phyloP scores from a whole-genome alignment of 1,140 invertebrate genomes.

The Microvelia longipes region DNA sequence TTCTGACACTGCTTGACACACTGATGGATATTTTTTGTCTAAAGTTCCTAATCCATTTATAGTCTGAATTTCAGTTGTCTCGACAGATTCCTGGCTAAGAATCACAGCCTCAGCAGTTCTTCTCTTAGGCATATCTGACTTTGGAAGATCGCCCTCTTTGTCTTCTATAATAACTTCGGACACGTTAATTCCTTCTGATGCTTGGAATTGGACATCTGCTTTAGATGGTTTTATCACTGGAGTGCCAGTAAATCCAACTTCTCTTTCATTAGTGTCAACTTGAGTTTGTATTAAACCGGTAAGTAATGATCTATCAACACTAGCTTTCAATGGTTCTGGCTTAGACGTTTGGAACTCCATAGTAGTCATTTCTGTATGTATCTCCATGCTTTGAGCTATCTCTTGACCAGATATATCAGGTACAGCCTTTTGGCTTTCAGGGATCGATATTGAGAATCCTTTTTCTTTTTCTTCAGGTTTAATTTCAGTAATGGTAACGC shows the following conservation, averaged over 20 bases:
- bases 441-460: not conserved
- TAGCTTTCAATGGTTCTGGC: slow-evolving; percentile 27
- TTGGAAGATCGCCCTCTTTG: slow-evolving; percentile 27
- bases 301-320: slow-evolving; percentile 31
- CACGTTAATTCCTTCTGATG: slow-evolving; percentile 21
- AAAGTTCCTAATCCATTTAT: slow-evolving; percentile 17
- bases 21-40: slow-evolving; percentile 11
- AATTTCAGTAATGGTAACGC: slow-evolving; percentile 23
- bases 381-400: slow-evolving; percentile 31
- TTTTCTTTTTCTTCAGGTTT: slow-evolving; percentile 22
- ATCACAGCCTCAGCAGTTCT: slow-evolving; percentile 25
- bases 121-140: slow-evolving; percentile 22
- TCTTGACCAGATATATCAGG: slow-evolving; percentile 23
- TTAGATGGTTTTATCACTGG: slow-evolving; percentile 22
- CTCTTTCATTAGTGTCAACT: slow-evolving; percentile 34
- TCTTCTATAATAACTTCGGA: slow-evolving; percentile 25
- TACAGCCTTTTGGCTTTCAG: slow-evolving; percentile 12
- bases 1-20: slow-evolving; percentile 24
- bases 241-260: slow-evolving; percentile 30
- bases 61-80: slow-evolving; percentile 28
- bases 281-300: slow-evolving; percentile 36
- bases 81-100: slow-evolving; percentile 24
- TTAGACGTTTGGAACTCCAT: slow-evolving; percentile 23
- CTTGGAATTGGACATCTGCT: slow-evolving; percentile 25
- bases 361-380: slow-evolving; percentile 27